These are phyloP conservation scores for Hafferia zeledoni DNA, from an alignment of 2,797 vertebrate genomes.

Conservation along the genomic window DNA sequence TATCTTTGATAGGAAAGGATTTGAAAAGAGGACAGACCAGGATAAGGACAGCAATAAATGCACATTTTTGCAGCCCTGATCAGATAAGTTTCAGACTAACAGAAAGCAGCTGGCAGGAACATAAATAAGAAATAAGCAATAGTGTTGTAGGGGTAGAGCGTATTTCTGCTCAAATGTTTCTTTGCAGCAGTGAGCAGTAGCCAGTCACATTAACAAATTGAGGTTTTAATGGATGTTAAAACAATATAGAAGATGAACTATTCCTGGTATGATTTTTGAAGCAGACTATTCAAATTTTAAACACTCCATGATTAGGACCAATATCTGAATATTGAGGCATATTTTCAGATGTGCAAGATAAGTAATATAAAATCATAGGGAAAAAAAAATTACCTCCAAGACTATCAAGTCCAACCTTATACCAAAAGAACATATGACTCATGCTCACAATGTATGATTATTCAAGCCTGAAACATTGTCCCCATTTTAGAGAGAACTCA, in stretches of 20 bases:
- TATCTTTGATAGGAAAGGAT: not conserved
- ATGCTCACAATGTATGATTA: not conserved
- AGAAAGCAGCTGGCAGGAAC: not conserved
- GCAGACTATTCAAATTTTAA: not conserved
- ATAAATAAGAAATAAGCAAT: conserved; percentile 32
- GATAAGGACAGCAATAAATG: conserved; percentile 11
- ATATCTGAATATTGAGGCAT: not conserved
- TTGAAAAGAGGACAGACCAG: not conserved
- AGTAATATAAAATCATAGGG: not conserved
- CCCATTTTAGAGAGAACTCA: not conserved
- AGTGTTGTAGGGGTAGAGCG: not conserved
- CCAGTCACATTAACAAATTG: not conserved
- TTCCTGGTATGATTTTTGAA: not conserved
- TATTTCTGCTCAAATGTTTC: not conserved
- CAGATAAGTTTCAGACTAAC: conserved; percentile 20
- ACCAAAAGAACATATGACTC: not conserved
- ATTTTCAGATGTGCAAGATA: not conserved
- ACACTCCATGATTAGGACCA: not conserved
- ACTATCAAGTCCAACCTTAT: not conserved
- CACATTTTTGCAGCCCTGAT: not conserved
- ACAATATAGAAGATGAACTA: not conserved
- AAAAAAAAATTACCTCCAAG: not conserved
- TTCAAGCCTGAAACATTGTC: not conserved
- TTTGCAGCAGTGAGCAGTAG: not conserved
- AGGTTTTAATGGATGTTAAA: not conserved